Evolutionary conservation across 2,113 vertebrate species (phyloP).

Genomic region (Peromyscus maniculatus): DNA sequence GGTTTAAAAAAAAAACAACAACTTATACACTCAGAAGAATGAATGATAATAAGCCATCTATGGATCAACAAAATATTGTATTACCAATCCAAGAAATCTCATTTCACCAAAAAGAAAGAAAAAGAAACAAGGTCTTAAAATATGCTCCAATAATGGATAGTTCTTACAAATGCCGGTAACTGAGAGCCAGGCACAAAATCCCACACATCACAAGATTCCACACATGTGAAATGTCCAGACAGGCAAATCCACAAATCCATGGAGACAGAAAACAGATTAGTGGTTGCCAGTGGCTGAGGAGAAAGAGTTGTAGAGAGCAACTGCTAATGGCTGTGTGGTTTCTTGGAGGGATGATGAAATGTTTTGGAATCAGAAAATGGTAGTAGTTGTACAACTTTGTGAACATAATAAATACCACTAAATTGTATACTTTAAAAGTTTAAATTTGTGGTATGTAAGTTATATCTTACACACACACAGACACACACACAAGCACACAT

Average conservation of each 20-base stretch:
- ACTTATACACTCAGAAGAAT: not conserved
- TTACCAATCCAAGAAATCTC: not conserved
- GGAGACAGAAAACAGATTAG: not conserved
- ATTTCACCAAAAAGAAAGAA: not conserved
- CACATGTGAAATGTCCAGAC: not conserved
- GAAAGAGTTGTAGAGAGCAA: not conserved
- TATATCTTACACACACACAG: not conserved
- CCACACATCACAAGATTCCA: not conserved
- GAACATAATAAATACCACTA: not conserved
- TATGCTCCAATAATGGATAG: not conserved
- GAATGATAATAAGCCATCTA: not conserved
- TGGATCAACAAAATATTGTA: not conserved
- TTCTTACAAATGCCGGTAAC: not conserved
- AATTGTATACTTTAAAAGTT: not conserved
- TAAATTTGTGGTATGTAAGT: not conserved
- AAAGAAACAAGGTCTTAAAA: not conserved
- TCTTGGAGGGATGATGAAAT: not conserved
- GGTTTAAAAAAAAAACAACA: not conserved
- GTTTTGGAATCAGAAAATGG: slow-evolving; percentile 33
- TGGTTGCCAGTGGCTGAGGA: not conserved
- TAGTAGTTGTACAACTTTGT: not conserved
- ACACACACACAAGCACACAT: not conserved
- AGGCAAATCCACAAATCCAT: slow-evolving; percentile 16
- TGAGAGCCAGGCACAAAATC: not conserved
- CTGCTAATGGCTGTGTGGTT: not conserved